Evolutionary conservation across 2,888 invertebrate species (phyloP).

Genomic region (Lasioglossum morio): DNA sequence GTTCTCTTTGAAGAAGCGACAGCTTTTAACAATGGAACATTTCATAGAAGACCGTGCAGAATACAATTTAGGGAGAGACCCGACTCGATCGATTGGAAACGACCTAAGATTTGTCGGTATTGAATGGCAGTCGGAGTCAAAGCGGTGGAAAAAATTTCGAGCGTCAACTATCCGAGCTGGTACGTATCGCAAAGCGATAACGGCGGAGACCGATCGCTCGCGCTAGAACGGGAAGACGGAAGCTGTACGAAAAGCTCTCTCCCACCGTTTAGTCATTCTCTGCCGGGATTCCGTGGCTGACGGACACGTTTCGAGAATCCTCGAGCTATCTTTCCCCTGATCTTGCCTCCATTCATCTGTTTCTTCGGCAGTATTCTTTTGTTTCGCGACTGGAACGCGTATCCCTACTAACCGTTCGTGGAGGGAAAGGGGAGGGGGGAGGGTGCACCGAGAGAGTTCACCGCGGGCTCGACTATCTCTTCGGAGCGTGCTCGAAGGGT

Average conservation of each 20-base stretch:
- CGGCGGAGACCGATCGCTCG: neutral
- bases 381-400: neutral
- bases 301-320: conserved; percentile 39
- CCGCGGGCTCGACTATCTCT: neutral
- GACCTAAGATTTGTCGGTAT: neutral
- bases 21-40: neutral
- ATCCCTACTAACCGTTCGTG: neutral
- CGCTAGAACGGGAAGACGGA: conserved; percentile 15
- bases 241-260: conserved; percentile 32
- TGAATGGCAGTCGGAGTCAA: neutral
- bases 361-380: neutral
- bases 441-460: neutral
- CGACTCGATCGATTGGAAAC: neutral
- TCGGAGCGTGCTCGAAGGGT: conserved; percentile 15
- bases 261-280: conserved; percentile 47
- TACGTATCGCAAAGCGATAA: conserved; percentile 21
- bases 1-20: neutral
- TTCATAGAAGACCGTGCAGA: neutral
- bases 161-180: neutral
- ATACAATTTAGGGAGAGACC: neutral
- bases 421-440: neutral
- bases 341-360: neutral
- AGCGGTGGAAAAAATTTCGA: neutral
- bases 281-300: conserved; percentile 23
- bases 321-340: neutral